Evolutionary conservation across 2,888 invertebrate species (phyloP).

Genomic region (Schizotus pectinicornis): DNA sequence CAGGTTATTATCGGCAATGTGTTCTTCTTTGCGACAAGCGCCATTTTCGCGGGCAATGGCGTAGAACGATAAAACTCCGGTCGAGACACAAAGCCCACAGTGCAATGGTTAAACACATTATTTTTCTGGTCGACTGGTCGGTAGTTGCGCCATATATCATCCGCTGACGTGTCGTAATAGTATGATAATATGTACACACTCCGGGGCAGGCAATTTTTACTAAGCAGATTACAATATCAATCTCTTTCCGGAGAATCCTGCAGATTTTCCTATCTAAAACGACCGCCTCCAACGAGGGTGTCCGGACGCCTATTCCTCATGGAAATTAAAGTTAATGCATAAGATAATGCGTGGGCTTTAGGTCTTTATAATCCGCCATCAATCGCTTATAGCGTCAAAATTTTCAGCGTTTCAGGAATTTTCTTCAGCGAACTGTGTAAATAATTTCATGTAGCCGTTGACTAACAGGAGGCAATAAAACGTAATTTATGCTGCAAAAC

Average conservation of each 20-base stretch:
- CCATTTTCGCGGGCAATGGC: conserved; percentile 36
- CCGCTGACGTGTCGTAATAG: conserved; percentile 60
- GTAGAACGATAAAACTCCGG: conserved; percentile 32
- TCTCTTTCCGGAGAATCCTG: conserved; percentile 53
- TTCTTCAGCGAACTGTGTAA: not conserved
- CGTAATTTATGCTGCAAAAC: conserved; percentile 31
- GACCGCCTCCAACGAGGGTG: conserved; percentile 23
- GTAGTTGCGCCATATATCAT: conserved; percentile 58
- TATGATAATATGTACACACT: conserved; percentile 61
- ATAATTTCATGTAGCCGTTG: conserved; percentile 4
- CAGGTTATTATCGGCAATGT: conserved; percentile 7
- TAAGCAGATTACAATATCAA: conserved; percentile 61
- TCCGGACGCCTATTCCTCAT: conserved; percentile 48
- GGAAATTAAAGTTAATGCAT: conserved; percentile 53
- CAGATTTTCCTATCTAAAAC: conserved; percentile 46
- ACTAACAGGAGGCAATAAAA: conserved; percentile 25
- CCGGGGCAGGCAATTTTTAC: conserved; percentile 59
- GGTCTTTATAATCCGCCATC: conserved; percentile 6
- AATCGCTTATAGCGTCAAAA: conserved; percentile 1
- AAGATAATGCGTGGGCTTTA: conserved; percentile 37
- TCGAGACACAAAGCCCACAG: conserved; percentile 25
- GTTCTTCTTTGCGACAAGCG: conserved; percentile 15
- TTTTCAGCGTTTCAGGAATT: not conserved
- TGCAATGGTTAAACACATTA: conserved; percentile 38
- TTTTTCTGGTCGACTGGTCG: conserved; percentile 55